phyloP scores from a whole-genome alignment of 1,140 invertebrate species.

The Spodoptera litura region DNA sequence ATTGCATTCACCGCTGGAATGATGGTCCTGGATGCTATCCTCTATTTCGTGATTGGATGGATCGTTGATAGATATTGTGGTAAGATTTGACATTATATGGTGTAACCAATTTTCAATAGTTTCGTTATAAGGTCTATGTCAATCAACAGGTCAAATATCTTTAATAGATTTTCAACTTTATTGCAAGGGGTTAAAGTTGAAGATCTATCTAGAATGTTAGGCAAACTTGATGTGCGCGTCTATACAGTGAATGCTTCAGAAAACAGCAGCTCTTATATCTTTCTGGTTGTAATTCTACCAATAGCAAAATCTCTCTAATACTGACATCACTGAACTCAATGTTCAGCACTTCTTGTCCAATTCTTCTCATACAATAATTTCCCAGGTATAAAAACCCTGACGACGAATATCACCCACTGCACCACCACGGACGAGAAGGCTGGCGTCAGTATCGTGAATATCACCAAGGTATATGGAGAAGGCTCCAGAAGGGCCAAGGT shows the following conservation, averaged over 20 bases:
- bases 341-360: background rate
- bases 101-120: too few relatives aligned
- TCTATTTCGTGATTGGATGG: constrained; percentile 84
- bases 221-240: too few relatives aligned
- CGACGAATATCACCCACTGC: constrained; percentile 68
- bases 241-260: too few relatives aligned
- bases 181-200: too few relatives aligned
- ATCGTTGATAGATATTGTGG: constrained; percentile 72
- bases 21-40: constrained; percentile 79
- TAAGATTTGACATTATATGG: constrained; percentile 49
- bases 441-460: constrained; percentile 77
- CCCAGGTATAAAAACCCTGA: constrained; percentile 67
- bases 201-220: too few relatives aligned
- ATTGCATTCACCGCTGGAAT: constrained; percentile 80
- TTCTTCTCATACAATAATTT: constrained; percentile 5
- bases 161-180: too few relatives aligned
- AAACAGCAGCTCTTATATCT: too few relatives aligned
- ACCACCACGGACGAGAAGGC: constrained; percentile 71
- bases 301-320: too few relatives aligned
- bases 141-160: too few relatives aligned
- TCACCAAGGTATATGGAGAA: constrained; percentile 73
- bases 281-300: too few relatives aligned
- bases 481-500: constrained; percentile 62
- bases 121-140: too few relatives aligned
- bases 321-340: too few relatives aligned